Conservation (phyloP, 2,888 invertebrate genomes). For the Athetis lepigone region DNA sequence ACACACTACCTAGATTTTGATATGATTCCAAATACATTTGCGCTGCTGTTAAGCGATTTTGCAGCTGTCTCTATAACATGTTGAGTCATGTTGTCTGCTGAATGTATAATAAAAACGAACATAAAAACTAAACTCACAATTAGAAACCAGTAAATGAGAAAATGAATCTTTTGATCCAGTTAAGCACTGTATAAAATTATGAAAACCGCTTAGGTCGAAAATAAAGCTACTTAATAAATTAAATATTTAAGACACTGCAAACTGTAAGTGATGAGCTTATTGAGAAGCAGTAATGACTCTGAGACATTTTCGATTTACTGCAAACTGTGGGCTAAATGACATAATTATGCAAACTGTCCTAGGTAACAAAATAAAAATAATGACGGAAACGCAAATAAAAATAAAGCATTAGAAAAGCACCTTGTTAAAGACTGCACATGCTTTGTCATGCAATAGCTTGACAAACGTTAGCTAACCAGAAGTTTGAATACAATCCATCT, state of each 20-base stretch:
- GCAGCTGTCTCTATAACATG: too few relatives aligned
- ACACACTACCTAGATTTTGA: too few relatives aligned
- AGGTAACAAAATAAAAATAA: neutral
- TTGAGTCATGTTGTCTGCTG: too few relatives aligned
- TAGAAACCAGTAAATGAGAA: too few relatives aligned
- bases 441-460: conserved; percentile 60
- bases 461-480: conserved; percentile 92
- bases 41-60: too few relatives aligned
- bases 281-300: neutral
- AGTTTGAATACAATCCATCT: conserved; percentile 97
- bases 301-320: neutral
- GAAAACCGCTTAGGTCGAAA: neutral
- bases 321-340: too few relatives aligned
- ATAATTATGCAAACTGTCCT: too few relatives aligned
- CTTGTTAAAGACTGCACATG: conserved; percentile 52
- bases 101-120: too few relatives aligned
- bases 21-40: too few relatives aligned
- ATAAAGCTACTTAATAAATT: neutral
- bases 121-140: too few relatives aligned
- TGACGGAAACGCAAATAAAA: conserved; percentile 7
- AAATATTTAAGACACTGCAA: neutral
- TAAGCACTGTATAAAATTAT: neutral
- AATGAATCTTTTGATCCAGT: too few relatives aligned
- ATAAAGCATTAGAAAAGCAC: conserved; percentile 57
- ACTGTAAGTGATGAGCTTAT: neutral